Evolutionary conservation across 2,888 invertebrate genomes (phyloP), one percentile per base, ranked within the genome.

Genomic region (Morpho deidamia): DNA sequence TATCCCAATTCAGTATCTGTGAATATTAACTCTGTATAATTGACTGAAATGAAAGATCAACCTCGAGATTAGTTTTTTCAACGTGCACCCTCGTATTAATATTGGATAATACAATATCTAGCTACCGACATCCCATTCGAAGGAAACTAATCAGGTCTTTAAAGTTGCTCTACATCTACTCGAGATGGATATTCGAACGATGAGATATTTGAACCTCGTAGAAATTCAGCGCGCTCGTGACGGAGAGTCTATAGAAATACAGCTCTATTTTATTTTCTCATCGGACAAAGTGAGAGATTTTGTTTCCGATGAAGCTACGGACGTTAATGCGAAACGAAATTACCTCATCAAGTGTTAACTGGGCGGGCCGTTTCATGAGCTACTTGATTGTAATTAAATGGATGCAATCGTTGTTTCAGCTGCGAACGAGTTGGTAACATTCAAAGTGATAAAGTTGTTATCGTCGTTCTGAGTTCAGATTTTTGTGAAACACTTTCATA

Each of bases 301-400:
- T 58, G 53, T 53, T 53, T 51, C 55, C 57, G n/a, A 47, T 32
- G 41, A 42, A 37, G 46, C 32, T 33, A 35, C 42, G 41, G 34
- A 48, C 49, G 49, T 53, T 53, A 51, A 61, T 61, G 51, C 35
- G 51, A 51, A 55, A 60, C 53, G 37, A 53, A 53, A 53, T 58
- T 53, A 58, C 49, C 53, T 46, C 56, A 51, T 51, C 42, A 44
- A 52, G 55, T 54, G 62, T 51, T 59, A 58, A 57, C 55, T 54
- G 47, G 58, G 52, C 40, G 33, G 37, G 33, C 10, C 49, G 50
- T 38, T 45, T 32, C 37, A 44, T 47, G 50, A 58, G 44, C 55
- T 42, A 44, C 44, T 51, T 11, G 43, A 50, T 46, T 52, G 49
- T 50, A 53, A 58, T 53, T 39, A 43, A 48, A 51, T 55, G 12